Percentiles rank a stretch among this genome's conserved stretches.
Evolutionary conservation across 2,888 invertebrate genomes (phyloP).

Genomic region (Microctonus aethiopoides): DNA sequence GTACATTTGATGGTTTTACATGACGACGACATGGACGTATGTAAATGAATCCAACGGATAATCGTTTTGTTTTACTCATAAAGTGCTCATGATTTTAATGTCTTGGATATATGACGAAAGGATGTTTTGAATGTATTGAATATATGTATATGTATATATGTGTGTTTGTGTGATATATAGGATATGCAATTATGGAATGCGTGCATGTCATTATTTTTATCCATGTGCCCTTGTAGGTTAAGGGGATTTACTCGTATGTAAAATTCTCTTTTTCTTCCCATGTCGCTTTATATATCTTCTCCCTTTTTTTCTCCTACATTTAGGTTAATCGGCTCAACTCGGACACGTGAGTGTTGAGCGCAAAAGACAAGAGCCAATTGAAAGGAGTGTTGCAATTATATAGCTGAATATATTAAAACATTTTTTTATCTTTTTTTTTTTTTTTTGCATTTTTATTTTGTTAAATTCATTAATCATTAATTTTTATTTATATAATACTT

Average conservation of each 20-base stretch:
- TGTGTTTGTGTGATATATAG: neutral
- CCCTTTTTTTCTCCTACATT: constrained; percentile 13
- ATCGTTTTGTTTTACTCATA: neutral
- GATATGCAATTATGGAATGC: constrained; percentile 15
- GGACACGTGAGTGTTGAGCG: constrained; percentile 8
- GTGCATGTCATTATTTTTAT: constrained; percentile 27
- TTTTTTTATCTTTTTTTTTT: neutral
- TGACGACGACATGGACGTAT: neutral
- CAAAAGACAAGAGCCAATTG: constrained; percentile 8
- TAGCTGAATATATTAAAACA: neutral
- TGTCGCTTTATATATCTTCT: neutral
- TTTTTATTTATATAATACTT: too few relatives aligned
- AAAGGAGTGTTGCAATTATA: neutral
- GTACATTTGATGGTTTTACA: neutral
- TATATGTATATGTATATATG: neutral
- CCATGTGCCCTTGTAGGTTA: constrained; percentile 19
- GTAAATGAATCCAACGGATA: neutral
- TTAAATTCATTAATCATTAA: too few relatives aligned
- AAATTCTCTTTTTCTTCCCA: neutral
- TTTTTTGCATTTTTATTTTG: too few relatives aligned
- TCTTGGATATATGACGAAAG: neutral
- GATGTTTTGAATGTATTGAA: neutral
- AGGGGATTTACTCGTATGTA: constrained; percentile 24
- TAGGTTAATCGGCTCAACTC: constrained; percentile 29
- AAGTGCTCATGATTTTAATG: neutral